Conservation (phyloP, 2,113 vertebrate species). For the Columbina picui region DNA sequence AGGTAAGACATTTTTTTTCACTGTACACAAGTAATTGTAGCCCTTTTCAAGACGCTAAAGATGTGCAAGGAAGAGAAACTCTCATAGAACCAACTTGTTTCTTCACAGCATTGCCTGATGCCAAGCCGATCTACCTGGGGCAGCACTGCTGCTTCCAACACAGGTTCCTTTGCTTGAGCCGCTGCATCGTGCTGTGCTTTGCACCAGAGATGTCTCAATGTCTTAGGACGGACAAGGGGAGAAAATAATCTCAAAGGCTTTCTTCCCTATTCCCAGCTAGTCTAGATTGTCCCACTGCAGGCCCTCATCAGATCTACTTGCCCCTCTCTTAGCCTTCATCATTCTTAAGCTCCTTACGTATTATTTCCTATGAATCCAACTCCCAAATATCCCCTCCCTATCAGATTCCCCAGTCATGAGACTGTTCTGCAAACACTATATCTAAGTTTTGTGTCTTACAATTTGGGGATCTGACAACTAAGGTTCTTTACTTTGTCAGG, state of each 20-base stretch:
- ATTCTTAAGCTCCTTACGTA: neutral
- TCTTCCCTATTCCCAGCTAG: neutral
- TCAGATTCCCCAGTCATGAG: neutral
- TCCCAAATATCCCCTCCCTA: neutral
- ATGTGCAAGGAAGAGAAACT: neutral
- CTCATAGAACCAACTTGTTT: neutral
- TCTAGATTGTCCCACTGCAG: neutral
- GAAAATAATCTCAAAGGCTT: neutral
- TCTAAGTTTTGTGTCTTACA: neutral
- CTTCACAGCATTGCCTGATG: neutral
- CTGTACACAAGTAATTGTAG: neutral
- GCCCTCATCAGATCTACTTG: neutral
- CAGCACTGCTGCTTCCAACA: neutral
- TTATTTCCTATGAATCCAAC: neutral
- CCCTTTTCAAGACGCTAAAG: neutral
- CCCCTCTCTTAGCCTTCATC: neutral
- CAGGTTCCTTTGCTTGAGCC: neutral
- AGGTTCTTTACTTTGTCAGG: neutral
- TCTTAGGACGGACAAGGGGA: accelerated
- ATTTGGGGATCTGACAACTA: neutral
- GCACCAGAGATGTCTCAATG: neutral
- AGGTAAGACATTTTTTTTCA: neutral
- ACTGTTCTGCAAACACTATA: neutral
- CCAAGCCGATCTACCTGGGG: neutral
- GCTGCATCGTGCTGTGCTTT: neutral